These are phyloP conservation scores for Drosophila repleta DNA, from an alignment of 1,140 invertebrate genomes.

Conservation along the genomic window DNA sequence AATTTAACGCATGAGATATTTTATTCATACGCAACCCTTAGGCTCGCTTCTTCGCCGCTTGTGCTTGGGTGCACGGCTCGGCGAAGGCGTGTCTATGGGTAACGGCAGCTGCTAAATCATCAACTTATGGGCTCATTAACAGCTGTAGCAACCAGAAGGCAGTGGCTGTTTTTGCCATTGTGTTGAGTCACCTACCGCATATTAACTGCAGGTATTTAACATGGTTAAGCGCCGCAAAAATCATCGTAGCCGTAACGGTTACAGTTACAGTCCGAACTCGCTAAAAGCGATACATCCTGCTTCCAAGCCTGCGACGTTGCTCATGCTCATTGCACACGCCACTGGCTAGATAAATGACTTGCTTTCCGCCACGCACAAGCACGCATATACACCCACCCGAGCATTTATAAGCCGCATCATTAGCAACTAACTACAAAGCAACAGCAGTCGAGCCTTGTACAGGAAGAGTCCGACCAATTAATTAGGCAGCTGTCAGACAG, in stretches of 20 bases:
- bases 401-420: constrained; percentile 39
- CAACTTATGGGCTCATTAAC: constrained; percentile 63
- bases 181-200: constrained; percentile 75
- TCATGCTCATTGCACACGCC: constrained; percentile 27
- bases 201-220: constrained; percentile 78
- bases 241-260: constrained; percentile 44
- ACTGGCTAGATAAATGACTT: constrained; percentile 49
- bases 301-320: not conserved
- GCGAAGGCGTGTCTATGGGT: not conserved
- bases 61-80: not conserved
- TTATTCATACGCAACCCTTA: constrained; percentile 58
- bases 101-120: constrained; percentile 44
- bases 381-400: constrained; percentile 7
- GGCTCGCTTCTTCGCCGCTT: not conserved
- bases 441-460: constrained; percentile 39
- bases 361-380: constrained; percentile 21
- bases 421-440: constrained; percentile 38
- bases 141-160: constrained; percentile 18
- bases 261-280: constrained; percentile 19
- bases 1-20: constrained; percentile 80
- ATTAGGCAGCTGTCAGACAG: constrained; percentile 57
- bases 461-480: constrained; percentile 64
- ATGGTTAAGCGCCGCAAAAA: constrained; percentile 58
- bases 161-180: constrained; percentile 33
- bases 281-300: constrained; percentile 9